phyloP scores from a whole-genome alignment of 2,797 vertebrate genomes.

The Dicrostonyx torquatus region DNA sequence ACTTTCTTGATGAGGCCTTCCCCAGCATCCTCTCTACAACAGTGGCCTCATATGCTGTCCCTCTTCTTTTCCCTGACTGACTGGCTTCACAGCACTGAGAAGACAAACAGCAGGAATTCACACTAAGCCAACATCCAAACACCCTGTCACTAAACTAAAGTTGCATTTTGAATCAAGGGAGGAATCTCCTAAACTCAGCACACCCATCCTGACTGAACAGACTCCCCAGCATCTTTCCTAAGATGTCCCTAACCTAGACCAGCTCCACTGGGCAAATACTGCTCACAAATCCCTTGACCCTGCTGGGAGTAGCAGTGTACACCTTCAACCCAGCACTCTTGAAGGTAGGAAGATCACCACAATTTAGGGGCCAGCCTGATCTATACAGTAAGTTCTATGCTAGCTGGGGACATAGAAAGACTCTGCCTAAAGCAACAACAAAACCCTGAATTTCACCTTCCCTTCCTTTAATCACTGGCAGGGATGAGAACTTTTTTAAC shows the following conservation, averaged over 20 bases:
- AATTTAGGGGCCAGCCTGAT: background rate
- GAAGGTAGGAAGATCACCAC: background rate
- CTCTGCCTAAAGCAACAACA: background rate
- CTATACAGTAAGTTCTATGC: background rate
- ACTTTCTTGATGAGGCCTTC: background rate
- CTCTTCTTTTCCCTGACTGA: background rate
- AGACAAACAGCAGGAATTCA: conserved; percentile 28
- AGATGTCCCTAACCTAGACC: background rate
- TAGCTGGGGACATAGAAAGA: background rate
- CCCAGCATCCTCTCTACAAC: background rate
- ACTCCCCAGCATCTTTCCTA: background rate
- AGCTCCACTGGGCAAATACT: background rate
- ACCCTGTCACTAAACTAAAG: conserved; percentile 11
- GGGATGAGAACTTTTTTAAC: background rate
- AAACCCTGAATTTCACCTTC: background rate
- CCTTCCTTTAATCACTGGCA: background rate
- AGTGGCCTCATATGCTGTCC: background rate
- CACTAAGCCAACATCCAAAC: conserved; percentile 22
- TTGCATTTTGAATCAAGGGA: background rate
- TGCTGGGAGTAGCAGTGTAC: background rate
- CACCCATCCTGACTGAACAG: background rate
- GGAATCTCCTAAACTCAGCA: background rate
- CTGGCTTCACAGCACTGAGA: background rate
- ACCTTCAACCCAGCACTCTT: background rate
- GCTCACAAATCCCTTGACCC: background rate